Percentiles rank a stretch among this genome's conserved stretches.
phyloP scores from a whole-genome alignment of 2,797 vertebrate genomes.

The Erpetoichthys calabaricus region DNA sequence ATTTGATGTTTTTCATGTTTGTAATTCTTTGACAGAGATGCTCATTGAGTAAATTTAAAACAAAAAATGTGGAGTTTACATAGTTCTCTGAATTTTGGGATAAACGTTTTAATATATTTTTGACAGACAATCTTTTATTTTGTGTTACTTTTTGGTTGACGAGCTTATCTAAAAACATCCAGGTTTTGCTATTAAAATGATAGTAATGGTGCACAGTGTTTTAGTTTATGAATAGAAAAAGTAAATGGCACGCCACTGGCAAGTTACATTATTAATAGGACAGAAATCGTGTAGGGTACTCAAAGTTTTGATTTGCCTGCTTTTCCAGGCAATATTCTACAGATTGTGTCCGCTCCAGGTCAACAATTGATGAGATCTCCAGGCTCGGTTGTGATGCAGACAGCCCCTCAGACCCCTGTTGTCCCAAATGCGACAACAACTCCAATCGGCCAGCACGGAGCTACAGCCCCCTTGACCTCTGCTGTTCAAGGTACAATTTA shows the following conservation, averaged over 20 bases:
- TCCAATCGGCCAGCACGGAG: conserved; percentile 49
- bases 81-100: not conserved
- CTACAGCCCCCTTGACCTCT: conserved; percentile 42
- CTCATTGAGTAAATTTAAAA: not conserved
- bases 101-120: too few relatives aligned
- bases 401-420: conserved; percentile 59
- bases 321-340: conserved; percentile 83
- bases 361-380: conserved; percentile 79
- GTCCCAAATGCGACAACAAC: conserved; percentile 58
- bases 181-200: too few relatives aligned
- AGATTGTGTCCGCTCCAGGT: conserved; percentile 89
- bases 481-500: conserved; percentile 54
- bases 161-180: not conserved
- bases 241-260: too few relatives aligned
- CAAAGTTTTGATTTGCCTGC: too few relatives aligned
- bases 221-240: too few relatives aligned
- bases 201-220: too few relatives aligned
- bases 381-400: conserved; percentile 80
- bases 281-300: too few relatives aligned
- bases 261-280: too few relatives aligned
- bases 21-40: not conserved
- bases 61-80: not conserved
- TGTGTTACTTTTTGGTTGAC: not conserved
- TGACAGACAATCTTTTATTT: conserved; percentile 5
- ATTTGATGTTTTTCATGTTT: not conserved